Percentiles rank a stretch among this genome's conserved stretches.
These are phyloP conservation scores for Fukomys damarensis DNA, from an alignment of 2,113 vertebrate species.

Conservation along the genomic window DNA sequence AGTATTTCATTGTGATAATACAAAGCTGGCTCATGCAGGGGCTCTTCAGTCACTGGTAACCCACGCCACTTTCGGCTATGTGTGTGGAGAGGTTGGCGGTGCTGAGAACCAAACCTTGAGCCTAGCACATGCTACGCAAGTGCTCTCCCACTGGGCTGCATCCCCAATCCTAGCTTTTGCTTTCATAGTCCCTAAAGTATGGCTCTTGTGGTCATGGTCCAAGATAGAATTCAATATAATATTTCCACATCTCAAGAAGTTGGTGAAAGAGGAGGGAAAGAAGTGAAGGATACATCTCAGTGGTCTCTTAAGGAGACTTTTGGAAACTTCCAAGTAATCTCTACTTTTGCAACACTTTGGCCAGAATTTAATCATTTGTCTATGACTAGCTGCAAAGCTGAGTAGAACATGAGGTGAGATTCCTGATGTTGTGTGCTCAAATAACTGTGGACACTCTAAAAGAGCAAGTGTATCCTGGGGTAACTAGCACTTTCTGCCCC, in stretches of 20 bases:
- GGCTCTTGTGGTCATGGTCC: neutral
- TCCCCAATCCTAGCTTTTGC: neutral
- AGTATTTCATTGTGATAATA: neutral
- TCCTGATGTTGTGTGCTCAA: neutral
- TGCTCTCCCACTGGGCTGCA: neutral
- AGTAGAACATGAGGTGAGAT: constrained; percentile 4
- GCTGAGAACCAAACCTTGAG: neutral
- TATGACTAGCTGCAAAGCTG: neutral
- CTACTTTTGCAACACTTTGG: neutral
- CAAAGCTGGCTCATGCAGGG: neutral
- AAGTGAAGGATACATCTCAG: neutral
- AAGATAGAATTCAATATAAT: neutral
- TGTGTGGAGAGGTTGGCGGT: neutral
- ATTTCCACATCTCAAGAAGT: neutral
- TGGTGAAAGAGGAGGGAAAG: neutral
- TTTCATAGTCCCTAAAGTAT: neutral
- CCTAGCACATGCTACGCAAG: too few relatives aligned
- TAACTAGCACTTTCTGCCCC: neutral
- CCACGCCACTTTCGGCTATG: neutral
- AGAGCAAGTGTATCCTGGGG: neutral
- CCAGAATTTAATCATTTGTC: neutral
- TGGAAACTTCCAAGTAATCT: neutral
- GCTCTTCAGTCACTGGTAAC: neutral
- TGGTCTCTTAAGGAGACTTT: constrained; percentile 29
- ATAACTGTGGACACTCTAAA: neutral